Percentiles rank a stretch among this genome's conserved stretches.
phyloP scores from a whole-genome alignment of 1,140 invertebrate genomes.

The Epicauta chinensis region DNA sequence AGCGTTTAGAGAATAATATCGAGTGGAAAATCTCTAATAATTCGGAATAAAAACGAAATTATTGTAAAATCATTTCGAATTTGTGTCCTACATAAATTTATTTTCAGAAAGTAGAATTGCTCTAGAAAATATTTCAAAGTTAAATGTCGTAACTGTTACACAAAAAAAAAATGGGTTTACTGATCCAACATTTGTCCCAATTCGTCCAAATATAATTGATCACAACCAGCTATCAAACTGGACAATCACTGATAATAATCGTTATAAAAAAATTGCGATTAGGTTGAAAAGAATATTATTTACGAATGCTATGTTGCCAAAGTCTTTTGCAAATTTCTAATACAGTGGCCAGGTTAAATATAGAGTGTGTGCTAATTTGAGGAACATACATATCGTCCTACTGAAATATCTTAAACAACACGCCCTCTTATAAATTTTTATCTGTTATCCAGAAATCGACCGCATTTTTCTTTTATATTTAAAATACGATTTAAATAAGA shows the following conservation, averaged over 20 bases:
- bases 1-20: background rate
- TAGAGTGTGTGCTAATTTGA: slow-evolving; percentile 34
- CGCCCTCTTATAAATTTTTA: slow-evolving; percentile 25
- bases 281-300: slow-evolving; percentile 32
- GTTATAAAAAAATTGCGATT: slow-evolving; percentile 17
- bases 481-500: slow-evolving; percentile 4
- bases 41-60: too few relatives aligned
- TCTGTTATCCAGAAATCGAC: slow-evolving; percentile 15
- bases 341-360: slow-evolving; percentile 32
- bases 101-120: slow-evolving; percentile 11
- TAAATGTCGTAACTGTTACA: slow-evolving; percentile 1
- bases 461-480: slow-evolving; percentile 2
- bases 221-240: too few relatives aligned
- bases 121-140: slow-evolving; percentile 5
- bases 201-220: too few relatives aligned
- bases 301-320: slow-evolving; percentile 23
- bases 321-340: slow-evolving; percentile 30
- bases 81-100: slow-evolving; percentile 12
- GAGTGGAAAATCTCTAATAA: too few relatives aligned
- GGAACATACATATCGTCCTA: slow-evolving; percentile 28
- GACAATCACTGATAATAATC: too few relatives aligned
- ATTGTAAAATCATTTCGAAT: too few relatives aligned
- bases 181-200: background rate
- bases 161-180: slow-evolving; percentile 9
- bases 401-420: slow-evolving; percentile 32